Evolutionary conservation across 2,113 vertebrate genomes (phyloP).

Genomic region (Nesoenas mayeri): DNA sequence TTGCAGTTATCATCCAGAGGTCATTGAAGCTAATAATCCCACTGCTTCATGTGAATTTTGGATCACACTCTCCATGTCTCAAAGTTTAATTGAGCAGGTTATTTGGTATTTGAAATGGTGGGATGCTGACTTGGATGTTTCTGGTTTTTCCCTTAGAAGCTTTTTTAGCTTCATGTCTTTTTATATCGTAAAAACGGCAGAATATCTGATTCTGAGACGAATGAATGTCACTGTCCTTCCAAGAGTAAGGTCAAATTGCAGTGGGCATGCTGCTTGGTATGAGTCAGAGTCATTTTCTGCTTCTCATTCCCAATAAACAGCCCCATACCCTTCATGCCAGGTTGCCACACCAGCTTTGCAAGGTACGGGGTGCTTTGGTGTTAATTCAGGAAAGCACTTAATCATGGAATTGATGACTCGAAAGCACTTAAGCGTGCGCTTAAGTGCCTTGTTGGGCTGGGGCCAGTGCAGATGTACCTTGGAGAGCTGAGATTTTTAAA

Average conservation of each 20-base stretch:
- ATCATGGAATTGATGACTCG: constrained; percentile 6
- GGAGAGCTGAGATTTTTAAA: not conserved
- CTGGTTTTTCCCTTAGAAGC: not conserved
- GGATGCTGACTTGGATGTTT: not conserved
- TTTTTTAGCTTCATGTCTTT: not conserved
- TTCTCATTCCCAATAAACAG: not conserved
- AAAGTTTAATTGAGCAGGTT: not conserved
- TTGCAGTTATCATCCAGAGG: not conserved
- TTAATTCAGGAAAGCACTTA: constrained; percentile 47
- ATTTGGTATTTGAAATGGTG: not conserved
- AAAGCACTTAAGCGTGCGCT: not conserved
- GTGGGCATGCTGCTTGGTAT: not conserved
- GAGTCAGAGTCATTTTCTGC: not conserved
- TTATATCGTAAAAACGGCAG: not conserved
- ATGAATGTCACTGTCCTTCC: not conserved
- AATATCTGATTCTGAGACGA: not conserved
- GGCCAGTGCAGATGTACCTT: not conserved
- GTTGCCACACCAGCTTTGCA: not conserved
- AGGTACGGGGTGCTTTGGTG: not conserved
- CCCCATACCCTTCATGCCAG: not conserved
- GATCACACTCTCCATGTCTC: not conserved
- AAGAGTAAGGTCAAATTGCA: not conserved
- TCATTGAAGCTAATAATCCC: not conserved
- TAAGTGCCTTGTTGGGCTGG: constrained; percentile 28
- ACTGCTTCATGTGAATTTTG: not conserved